A percentile compares a stretch with the other conserved stretches of the same genome.
phyloP scores from a whole-genome alignment of 2,113 vertebrate genomes.

The Caretta caretta region DNA sequence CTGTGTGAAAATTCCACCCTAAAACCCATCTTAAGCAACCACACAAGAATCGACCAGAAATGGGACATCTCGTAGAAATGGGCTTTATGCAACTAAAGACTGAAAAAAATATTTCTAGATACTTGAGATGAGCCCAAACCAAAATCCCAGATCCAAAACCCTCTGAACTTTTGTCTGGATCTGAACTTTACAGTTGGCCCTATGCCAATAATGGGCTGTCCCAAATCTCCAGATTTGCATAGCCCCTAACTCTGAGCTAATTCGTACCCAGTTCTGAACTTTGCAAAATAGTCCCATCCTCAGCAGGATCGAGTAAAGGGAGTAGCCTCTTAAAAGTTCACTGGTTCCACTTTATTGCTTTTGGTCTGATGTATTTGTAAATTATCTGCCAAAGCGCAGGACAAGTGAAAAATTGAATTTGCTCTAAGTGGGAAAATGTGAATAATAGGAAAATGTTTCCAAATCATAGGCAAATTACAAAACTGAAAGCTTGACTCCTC shows the following conservation, averaged over 20 bases:
- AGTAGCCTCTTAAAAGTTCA: not conserved
- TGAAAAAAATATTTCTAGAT: not conserved
- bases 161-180: not conserved
- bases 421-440: conserved; percentile 8
- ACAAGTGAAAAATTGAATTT: conserved; percentile 1
- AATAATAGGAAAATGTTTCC: conserved; percentile 1
- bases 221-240: not conserved
- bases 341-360: not conserved
- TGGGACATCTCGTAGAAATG: not conserved
- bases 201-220: not conserved
- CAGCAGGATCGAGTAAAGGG: not conserved
- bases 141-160: not conserved
- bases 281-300: not conserved
- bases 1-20: not conserved
- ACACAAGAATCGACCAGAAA: not conserved
- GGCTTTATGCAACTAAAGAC: not conserved
- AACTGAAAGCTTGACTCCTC: not conserved
- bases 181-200: not conserved
- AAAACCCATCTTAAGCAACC: not conserved
- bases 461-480: not conserved
- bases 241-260: not conserved
- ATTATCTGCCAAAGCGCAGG: not conserved
- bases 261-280: not conserved
- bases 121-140: not conserved
- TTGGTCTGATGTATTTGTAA: not conserved